Conservation (phyloP, 2,888 invertebrate genomes). For the Salpingus planirostris region DNA sequence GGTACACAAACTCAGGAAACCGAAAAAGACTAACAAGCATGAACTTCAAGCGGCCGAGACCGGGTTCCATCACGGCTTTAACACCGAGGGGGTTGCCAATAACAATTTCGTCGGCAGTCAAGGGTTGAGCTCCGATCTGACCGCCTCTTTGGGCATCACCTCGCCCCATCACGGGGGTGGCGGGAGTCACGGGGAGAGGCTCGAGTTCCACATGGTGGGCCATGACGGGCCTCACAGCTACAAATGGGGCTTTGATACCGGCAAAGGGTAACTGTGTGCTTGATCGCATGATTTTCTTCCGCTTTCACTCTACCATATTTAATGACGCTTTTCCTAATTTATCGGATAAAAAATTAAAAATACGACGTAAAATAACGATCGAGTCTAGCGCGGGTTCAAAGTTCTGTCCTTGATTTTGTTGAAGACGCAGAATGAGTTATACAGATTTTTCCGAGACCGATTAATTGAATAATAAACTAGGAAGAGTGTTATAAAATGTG, state of each 20-base stretch:
- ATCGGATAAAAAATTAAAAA: too few relatives aligned
- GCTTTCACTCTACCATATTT: too few relatives aligned
- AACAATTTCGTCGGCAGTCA: constrained; percentile 9
- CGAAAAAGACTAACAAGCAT: constrained; percentile 27
- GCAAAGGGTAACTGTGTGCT: constrained; percentile 72
- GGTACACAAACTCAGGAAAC: constrained; percentile 31
- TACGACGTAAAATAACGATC: too few relatives aligned
- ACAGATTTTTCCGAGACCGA: too few relatives aligned
- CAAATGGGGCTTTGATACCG: constrained; percentile 77
- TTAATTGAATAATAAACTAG: too few relatives aligned
- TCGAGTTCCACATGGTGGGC: constrained; percentile 74
- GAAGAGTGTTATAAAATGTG: too few relatives aligned
- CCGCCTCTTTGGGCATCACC: constrained; percentile 26
- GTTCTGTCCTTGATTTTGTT: too few relatives aligned
- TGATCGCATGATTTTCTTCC: constrained; percentile 8
- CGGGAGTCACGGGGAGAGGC: constrained; percentile 42
- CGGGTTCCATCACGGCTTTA: constrained; percentile 16
- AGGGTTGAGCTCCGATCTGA: constrained; percentile 26
- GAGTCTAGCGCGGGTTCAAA: too few relatives aligned
- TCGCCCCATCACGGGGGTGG: constrained; percentile 12
- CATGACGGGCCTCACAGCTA: constrained; percentile 75
- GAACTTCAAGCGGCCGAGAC: constrained; percentile 17
- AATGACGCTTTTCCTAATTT: too few relatives aligned
- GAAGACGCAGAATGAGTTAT: too few relatives aligned
- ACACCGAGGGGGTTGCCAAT: constrained; percentile 9